Evolutionary conservation across 2,797 vertebrate species (phyloP).

Genomic region (Cichlasoma orientale): DNA sequence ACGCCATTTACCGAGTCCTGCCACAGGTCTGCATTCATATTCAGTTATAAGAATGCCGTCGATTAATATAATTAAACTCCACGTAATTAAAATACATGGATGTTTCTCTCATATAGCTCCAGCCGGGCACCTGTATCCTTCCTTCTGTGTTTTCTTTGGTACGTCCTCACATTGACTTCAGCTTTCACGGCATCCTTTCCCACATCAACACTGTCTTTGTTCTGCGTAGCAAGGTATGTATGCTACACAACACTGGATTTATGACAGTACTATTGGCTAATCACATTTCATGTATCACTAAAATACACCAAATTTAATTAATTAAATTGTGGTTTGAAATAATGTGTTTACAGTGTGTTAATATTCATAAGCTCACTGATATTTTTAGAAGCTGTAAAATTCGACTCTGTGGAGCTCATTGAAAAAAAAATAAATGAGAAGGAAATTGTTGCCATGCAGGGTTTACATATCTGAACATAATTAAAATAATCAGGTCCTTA

Average conservation of each 20-base stretch:
- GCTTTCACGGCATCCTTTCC: conserved; percentile 97
- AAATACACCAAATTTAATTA: not conserved
- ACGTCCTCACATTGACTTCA: conserved; percentile 97
- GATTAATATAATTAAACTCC: not conserved
- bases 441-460: conserved; percentile 7
- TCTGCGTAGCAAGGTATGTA: conserved; percentile 93
- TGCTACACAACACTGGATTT: not conserved
- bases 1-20: conserved; percentile 96
- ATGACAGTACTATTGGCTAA: not conserved
- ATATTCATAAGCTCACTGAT: conserved; percentile 40
- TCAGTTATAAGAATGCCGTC: not conserved
- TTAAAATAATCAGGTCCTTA: not conserved
- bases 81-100: not conserved
- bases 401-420: conserved; percentile 13
- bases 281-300: not conserved
- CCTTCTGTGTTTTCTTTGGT: conserved; percentile 97
- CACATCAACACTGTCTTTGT: conserved; percentile 99
- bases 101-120: conserved; percentile 82
- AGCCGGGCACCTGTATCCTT: conserved; percentile 93
- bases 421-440: not conserved
- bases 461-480: not conserved
- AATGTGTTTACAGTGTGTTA: conserved; percentile 10
- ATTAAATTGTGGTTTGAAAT: conserved; percentile 9
- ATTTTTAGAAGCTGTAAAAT: conserved; percentile 32
- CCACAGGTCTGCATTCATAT: conserved; percentile 86